These are phyloP conservation scores for Elmis aenea DNA, from an alignment of 2,888 invertebrate species.

Conservation along the genomic window DNA sequence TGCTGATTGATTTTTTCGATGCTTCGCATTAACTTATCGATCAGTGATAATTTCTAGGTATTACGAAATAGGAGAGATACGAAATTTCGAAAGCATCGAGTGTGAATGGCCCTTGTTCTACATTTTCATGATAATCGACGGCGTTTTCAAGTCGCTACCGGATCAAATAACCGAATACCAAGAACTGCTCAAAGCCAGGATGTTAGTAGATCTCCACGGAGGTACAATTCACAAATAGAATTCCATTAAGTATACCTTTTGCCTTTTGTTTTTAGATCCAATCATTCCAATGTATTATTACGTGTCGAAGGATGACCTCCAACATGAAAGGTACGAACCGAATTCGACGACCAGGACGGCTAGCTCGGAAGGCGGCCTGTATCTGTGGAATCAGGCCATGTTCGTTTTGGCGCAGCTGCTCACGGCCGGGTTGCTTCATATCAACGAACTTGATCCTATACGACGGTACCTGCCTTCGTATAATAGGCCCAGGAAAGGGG, in stretches of 20 bases:
- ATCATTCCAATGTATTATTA: slow-evolving; percentile 93
- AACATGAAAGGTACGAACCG: slow-evolving; percentile 65
- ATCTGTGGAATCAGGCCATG: slow-evolving; percentile 94
- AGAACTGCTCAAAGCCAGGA: slow-evolving; percentile 71
- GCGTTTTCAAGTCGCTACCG: slow-evolving; percentile 79
- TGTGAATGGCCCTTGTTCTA: slow-evolving; percentile 98
- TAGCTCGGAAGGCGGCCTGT: slow-evolving; percentile 58
- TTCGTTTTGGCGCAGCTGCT: slow-evolving; percentile 90
- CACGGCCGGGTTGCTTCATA: slow-evolving; percentile 82
- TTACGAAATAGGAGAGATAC: slow-evolving; percentile 88
- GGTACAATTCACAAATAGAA: slow-evolving; percentile 47
- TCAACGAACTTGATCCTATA: slow-evolving; percentile 94
- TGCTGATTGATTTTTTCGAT: slow-evolving; percentile 9
- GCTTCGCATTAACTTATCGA: too few relatives aligned
- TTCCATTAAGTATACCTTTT: slow-evolving; percentile 1
- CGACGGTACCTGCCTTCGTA: slow-evolving; percentile 92
- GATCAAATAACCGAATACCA: slow-evolving; percentile 93
- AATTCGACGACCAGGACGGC: slow-evolving; percentile 40
- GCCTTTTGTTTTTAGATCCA: slow-evolving; percentile 57
- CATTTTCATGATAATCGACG: slow-evolving; percentile 93
- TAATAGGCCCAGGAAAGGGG: slow-evolving; percentile 85
- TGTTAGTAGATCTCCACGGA: slow-evolving; percentile 77
- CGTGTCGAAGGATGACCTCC: slow-evolving; percentile 68
- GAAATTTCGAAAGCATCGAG: slow-evolving; percentile 93
- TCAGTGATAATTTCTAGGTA: slow-evolving; percentile 51